Evolutionary conservation across 2,888 invertebrate genomes (phyloP).

Genomic region (Stratiomys singularior): DNA sequence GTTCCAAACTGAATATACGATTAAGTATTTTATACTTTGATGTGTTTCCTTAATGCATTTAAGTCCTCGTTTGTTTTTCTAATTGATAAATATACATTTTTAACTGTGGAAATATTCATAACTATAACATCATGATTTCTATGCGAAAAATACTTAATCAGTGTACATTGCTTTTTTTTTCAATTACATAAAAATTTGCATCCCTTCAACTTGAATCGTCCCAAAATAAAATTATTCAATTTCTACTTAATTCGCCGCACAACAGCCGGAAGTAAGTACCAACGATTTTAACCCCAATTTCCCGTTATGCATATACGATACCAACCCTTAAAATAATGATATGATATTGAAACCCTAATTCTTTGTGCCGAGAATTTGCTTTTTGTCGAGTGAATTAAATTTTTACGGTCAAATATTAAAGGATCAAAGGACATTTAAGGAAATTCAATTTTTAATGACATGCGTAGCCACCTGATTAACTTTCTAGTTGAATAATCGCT

Average conservation of each 20-base stretch:
- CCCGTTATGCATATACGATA: neutral
- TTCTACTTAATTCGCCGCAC: constrained; percentile 1
- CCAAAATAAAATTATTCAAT: constrained; percentile 26
- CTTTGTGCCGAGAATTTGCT: constrained; percentile 5
- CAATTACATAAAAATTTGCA: constrained; percentile 29
- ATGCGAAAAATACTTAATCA: constrained; percentile 22
- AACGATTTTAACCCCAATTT: constrained; percentile 37
- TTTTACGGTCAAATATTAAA: too few relatives aligned
- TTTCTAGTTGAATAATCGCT: neutral
- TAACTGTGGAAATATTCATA: constrained; percentile 5
- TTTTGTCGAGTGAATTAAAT: constrained; percentile 24
- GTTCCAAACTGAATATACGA: neutral
- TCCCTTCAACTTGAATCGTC: constrained; percentile 26
- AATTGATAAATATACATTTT: neutral
- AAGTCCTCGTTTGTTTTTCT: neutral
- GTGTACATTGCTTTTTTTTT: constrained; percentile 39
- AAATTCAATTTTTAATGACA: too few relatives aligned
- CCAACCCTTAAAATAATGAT: neutral
- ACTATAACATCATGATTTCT: neutral
- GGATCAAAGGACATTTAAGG: too few relatives aligned
- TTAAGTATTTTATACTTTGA: neutral
- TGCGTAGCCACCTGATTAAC: too few relatives aligned
- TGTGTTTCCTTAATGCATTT: neutral
- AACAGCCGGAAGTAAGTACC: constrained; percentile 46
- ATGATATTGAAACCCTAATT: neutral